A percentile compares a stretch with the other conserved stretches of the same genome.
Evolutionary conservation across 2,797 vertebrate genomes (phyloP).

Genomic region (Synanceia verrucosa): DNA sequence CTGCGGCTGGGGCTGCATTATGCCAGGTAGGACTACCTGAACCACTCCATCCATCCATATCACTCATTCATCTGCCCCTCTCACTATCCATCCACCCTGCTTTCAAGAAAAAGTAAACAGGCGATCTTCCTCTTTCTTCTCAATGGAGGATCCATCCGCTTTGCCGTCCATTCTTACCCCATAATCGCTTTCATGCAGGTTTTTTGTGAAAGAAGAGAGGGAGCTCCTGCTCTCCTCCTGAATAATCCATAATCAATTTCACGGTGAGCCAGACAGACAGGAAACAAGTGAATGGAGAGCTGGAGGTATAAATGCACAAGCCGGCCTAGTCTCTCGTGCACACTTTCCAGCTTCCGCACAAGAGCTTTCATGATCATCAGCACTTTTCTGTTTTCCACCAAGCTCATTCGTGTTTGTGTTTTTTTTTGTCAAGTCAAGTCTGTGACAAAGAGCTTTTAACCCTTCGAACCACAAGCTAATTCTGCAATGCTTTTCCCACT

Average conservation of each 20-base stretch:
- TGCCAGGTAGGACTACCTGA: conserved; percentile 80
- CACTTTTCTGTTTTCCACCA: conserved; percentile 51
- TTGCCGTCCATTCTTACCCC: conserved; percentile 67
- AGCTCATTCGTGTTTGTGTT: neutral
- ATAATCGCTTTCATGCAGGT: conserved; percentile 60
- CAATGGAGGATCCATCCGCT: conserved; percentile 77
- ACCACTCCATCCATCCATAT: conserved; percentile 66
- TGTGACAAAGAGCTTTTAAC: conserved; percentile 56
- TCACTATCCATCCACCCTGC: conserved; percentile 70
- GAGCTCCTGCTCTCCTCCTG: conserved; percentile 74
- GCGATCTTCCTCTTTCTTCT: conserved; percentile 76
- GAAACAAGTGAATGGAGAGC: conserved; percentile 78
- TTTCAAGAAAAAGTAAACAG: conserved; percentile 76
- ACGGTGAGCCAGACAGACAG: conserved; percentile 60
- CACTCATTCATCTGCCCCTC: conserved; percentile 72
- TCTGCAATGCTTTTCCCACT: too few relatives aligned
- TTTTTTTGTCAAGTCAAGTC: conserved; percentile 19
- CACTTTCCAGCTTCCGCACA: conserved; percentile 21
- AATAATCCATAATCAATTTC: conserved; percentile 85
- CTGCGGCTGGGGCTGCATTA: conserved; percentile 64
- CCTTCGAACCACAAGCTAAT: conserved; percentile 1
- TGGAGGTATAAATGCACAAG: conserved; percentile 48
- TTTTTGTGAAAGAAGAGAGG: conserved; percentile 80
- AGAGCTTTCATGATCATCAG: conserved; percentile 59
- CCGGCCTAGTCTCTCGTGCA: neutral